Evolutionary conservation across 1,140 invertebrate species (phyloP).

Genomic region (Dendrolimus kikuchii): DNA sequence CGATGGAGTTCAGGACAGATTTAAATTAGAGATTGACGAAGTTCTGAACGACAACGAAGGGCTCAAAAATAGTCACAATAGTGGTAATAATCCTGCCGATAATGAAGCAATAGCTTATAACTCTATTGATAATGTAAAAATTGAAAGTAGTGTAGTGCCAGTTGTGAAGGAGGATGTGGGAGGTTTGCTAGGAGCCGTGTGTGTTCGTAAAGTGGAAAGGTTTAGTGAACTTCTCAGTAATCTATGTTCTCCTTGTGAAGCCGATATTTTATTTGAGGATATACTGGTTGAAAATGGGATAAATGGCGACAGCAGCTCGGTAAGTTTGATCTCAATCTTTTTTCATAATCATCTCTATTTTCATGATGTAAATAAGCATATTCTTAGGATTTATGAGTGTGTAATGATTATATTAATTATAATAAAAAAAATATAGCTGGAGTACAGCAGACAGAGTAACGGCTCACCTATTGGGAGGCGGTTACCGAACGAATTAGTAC

Average conservation of each 20-base stretch:
- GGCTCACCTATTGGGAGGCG: no score
- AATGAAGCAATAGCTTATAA: constrained; percentile 28
- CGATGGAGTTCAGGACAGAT: constrained; percentile 16
- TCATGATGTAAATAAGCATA: no score
- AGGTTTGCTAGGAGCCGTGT: constrained; percentile 58
- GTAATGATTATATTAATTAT: no score
- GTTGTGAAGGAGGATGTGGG: constrained; percentile 48
- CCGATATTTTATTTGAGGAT: constrained; percentile 60
- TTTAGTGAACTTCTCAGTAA: constrained; percentile 68
- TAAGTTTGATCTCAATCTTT: constrained; percentile 25
- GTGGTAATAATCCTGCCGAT: constrained; percentile 37
- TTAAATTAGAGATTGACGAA: constrained; percentile 25
- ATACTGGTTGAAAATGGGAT: constrained; percentile 59
- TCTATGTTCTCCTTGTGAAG: constrained; percentile 63
- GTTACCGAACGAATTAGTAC: no score
- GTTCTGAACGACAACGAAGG: constrained; percentile 20
- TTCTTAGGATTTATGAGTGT: no score
- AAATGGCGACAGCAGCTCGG: constrained; percentile 36
- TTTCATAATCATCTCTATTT: constrained; percentile 1
- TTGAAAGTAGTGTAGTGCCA: constrained; percentile 60
- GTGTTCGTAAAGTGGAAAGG: constrained; percentile 65
- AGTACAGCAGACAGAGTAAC: no score
- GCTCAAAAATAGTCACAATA: constrained; percentile 48
- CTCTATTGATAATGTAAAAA: constrained; percentile 32
- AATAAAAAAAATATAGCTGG: no score